These are phyloP conservation scores for Sebastes baramenuke DNA, from an alignment of 2,797 vertebrate species.

Conservation along the genomic window DNA sequence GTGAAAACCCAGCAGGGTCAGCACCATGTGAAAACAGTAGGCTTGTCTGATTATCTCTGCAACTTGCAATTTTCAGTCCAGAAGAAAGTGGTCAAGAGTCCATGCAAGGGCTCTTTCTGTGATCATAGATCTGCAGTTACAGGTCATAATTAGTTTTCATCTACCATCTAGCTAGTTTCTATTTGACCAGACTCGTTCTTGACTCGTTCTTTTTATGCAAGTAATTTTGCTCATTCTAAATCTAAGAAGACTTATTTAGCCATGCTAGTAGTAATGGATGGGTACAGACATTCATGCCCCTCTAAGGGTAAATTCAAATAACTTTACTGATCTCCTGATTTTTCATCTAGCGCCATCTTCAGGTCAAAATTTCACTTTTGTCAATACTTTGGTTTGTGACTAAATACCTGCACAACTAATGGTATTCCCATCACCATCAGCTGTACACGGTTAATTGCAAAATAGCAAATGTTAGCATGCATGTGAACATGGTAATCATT, in stretches of 20 bases:
- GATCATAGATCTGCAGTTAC: not conserved
- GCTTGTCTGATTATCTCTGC: constrained; percentile 10
- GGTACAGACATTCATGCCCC: not conserved
- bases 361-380: too few relatives aligned
- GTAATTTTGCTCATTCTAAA: not conserved
- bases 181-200: not conserved
- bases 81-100: not conserved
- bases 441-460: too few relatives aligned
- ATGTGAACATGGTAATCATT: too few relatives aligned
- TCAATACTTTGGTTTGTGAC: too few relatives aligned
- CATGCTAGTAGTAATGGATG: not conserved
- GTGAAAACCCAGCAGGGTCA: not conserved
- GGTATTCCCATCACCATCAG: not conserved
- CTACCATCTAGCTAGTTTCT: not conserved
- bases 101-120: not conserved
- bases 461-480: not conserved
- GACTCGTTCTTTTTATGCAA: not conserved
- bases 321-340: not conserved
- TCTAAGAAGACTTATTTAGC: not conserved
- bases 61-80: not conserved
- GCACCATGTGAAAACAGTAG: not conserved
- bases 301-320: not conserved
- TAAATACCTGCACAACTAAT: not conserved
- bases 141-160: not conserved
- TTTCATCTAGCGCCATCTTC: too few relatives aligned